phyloP scores from a whole-genome alignment of 2,888 invertebrate genomes.

The Sarcophaga carnaria region DNA sequence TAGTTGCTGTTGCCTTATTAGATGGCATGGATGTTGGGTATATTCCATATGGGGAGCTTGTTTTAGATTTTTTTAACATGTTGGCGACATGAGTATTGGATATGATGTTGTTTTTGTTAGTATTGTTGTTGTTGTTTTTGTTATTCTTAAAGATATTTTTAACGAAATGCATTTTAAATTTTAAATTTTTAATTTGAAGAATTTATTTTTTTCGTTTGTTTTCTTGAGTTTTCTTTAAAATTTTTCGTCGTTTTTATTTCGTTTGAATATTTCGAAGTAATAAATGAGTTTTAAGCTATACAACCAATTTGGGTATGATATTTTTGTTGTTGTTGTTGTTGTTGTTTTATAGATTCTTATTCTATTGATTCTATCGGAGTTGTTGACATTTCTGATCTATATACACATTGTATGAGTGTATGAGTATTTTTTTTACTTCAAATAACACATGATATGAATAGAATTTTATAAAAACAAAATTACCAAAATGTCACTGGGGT shows the following conservation, averaged over 20 bases:
- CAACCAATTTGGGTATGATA: constrained; percentile 41
- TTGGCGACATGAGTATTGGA: constrained; percentile 66
- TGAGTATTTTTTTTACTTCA: neutral
- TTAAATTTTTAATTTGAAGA: constrained; percentile 6
- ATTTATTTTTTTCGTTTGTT: neutral
- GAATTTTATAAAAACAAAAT: neutral
- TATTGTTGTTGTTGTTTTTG: constrained; percentile 44
- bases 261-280: neutral
- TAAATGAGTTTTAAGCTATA: constrained; percentile 40
- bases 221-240: neutral
- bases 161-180: constrained; percentile 62
- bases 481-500: neutral
- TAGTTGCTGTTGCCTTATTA: neutral
- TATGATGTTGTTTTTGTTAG: constrained; percentile 43
- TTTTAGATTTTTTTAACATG: constrained; percentile 59
- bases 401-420: neutral
- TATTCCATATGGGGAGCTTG: constrained; percentile 57
- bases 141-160: constrained; percentile 62
- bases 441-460: neutral
- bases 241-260: neutral
- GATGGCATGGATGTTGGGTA: constrained; percentile 31
- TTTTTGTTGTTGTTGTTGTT: constrained; percentile 22
- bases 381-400: constrained; percentile 50
- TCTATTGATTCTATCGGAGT: constrained; percentile 19
- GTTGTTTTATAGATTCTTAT: constrained; percentile 42